Base-by-base conservation (phyloP, 2,113 vertebrate genomes). In the Ornithorhynchus anatinus region DNA sequence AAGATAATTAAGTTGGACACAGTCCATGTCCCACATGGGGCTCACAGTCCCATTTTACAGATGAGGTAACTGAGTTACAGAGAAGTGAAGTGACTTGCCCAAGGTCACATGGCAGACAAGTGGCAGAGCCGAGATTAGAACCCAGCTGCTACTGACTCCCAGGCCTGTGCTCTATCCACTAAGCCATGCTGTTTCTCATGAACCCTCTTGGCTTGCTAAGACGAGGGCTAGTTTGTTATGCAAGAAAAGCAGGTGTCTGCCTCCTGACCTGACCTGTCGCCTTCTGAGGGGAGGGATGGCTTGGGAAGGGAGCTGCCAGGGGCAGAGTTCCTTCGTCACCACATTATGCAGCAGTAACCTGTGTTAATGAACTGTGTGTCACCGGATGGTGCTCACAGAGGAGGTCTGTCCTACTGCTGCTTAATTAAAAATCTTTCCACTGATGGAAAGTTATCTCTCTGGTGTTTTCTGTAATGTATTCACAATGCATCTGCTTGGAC, bases 401-500 rank as follows among this genome's bases (percentile, higher is more conserved):
- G 71, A 87, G 64, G 86, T 89, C 64, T 75, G 59, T 87, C 82
- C 75, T 86, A 80, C 85, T 83, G 75, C 74, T 84, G 72, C 86
- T 92, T 93, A 93, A 95, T 95, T 94, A 94, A 94, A 90, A 93
- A 87, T 85, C 31, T 13, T 91, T 89, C 84, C 86, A 38, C 86
- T 92, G 89, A 86, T 91, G 84, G 77, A 88, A 90, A 88, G 72
- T 86, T 84, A 80, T 68, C 89, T 93, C 93, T 94, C 93, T 91
- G 72, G 91, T 91, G 91, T 89, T 92, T 91, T 87, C 82, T 84
- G 89, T 89, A 91, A 92, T 92, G 84, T 84, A 92, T 89, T 91
- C 84, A 72, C 86, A 90, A 91, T 86, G 82, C 89, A 90, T 93
- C 90, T 88, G 82, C 91, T 86, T 88, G 84, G 84, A 62, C 72